A percentile compares a stretch with the other conserved stretches of the same genome.
Conservation (phyloP, 2,797 vertebrate genomes). For the Chelon labrosus region DNA sequence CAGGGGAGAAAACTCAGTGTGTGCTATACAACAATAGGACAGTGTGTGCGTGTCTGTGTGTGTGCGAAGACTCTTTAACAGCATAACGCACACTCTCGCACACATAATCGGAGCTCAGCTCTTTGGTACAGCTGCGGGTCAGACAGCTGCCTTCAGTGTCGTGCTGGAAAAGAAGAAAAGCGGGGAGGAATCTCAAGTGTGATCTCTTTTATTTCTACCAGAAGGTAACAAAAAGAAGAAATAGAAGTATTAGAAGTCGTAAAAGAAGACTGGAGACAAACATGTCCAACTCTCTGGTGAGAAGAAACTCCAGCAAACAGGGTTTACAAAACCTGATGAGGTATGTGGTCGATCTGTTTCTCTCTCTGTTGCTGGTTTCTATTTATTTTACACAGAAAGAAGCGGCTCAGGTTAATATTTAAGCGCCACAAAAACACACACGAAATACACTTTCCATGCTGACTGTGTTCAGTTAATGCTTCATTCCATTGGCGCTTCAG, state of each 20-base stretch:
- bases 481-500: background rate
- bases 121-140: constrained; percentile 27
- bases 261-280: constrained; percentile 49
- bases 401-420: constrained; percentile 47
- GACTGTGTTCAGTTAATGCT: background rate
- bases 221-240: constrained; percentile 17
- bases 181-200: constrained; percentile 11
- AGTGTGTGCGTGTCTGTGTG: constrained; percentile 21
- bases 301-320: constrained; percentile 89
- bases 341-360: constrained; percentile 77
- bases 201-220: constrained; percentile 30
- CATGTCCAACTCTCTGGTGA: constrained; percentile 87
- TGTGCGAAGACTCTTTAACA: constrained; percentile 30
- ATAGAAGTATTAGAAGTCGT: background rate
- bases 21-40: constrained; percentile 22
- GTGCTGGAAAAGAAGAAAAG: constrained; percentile 14
- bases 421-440: constrained; percentile 4
- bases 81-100: constrained; percentile 21
- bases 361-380: constrained; percentile 25
- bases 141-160: constrained; percentile 20
- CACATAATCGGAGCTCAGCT: constrained; percentile 26
- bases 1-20: constrained; percentile 67
- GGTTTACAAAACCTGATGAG: constrained; percentile 91
- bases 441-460: background rate
- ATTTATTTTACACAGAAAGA: constrained; percentile 30